Conservation (phyloP, 2,888 invertebrate genomes). For the Andrena bucephala region DNA sequence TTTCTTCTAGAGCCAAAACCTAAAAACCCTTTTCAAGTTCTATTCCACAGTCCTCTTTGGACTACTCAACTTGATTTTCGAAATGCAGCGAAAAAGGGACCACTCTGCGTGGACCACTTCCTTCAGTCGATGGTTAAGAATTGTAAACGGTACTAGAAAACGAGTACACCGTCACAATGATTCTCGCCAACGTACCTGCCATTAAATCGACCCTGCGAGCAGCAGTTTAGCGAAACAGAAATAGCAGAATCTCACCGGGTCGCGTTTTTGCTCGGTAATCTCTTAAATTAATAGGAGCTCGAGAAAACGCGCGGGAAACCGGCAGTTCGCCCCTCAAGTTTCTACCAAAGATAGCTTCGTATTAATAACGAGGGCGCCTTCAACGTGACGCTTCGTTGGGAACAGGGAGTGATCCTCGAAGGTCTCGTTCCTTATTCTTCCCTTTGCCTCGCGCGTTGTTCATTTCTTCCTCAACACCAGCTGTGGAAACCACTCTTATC, state of each 20-base stretch:
- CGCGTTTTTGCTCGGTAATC: slow-evolving; percentile 20
- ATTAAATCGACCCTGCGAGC: neutral
- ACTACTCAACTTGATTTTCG: too few relatives aligned
- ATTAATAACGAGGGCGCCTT: slow-evolving; percentile 28
- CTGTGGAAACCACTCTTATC: slow-evolving; percentile 49
- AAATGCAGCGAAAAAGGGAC: too few relatives aligned
- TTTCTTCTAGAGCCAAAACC: too few relatives aligned
- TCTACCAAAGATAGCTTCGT: slow-evolving; percentile 17
- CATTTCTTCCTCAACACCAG: slow-evolving; percentile 7
- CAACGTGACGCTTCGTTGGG: slow-evolving; percentile 3
- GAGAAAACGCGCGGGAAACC: neutral
- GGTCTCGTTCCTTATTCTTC: slow-evolving; percentile 26
- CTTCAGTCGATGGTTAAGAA: too few relatives aligned
- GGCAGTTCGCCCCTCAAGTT: slow-evolving; percentile 11
- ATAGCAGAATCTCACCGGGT: slow-evolving; percentile 2
- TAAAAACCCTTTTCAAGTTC: too few relatives aligned
- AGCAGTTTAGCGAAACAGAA: slow-evolving; percentile 20
- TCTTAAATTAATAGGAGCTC: slow-evolving; percentile 35
- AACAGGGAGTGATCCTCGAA: slow-evolving; percentile 14
- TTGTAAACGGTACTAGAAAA: too few relatives aligned
- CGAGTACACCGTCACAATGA: too few relatives aligned
- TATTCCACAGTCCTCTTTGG: too few relatives aligned
- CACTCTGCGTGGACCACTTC: too few relatives aligned
- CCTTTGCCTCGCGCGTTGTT: neutral
- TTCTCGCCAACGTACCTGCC: neutral